Percentiles rank a stretch among this genome's conserved stretches.
Evolutionary conservation across 30 jellyfish, hydroid and myxozoan species (phyloP).

Genomic region (Cassiopea xamachana): DNA sequence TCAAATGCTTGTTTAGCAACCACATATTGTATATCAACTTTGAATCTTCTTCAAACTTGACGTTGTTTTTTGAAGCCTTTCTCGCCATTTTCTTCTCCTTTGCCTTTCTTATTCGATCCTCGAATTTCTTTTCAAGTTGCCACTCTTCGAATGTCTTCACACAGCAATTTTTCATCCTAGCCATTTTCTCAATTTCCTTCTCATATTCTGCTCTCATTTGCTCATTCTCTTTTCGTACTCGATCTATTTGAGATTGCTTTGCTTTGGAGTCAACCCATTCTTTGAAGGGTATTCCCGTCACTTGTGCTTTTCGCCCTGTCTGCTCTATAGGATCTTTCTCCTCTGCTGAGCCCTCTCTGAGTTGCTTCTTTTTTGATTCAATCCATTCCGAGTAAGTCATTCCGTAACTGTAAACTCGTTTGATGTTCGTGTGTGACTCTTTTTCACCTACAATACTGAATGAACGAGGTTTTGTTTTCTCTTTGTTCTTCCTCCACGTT

Average conservation of each 20-base stretch:
- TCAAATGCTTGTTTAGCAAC: constrained; percentile 58
- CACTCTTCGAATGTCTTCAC: constrained; percentile 82
- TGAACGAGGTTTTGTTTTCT: constrained; percentile 48
- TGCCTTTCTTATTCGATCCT: constrained; percentile 33
- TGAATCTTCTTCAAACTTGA: constrained; percentile 60
- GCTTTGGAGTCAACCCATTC: constrained; percentile 51
- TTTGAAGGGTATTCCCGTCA: constrained; percentile 54
- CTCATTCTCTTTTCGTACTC: constrained; percentile 45
- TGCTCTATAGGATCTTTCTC: background rate
- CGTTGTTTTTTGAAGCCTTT: background rate
- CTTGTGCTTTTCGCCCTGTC: background rate
- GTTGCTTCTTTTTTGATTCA: constrained; percentile 33
- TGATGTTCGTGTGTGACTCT: background rate
- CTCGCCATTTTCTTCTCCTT: constrained; percentile 36
- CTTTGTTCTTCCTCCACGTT: constrained; percentile 44
- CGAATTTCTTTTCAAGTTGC: constrained; percentile 58
- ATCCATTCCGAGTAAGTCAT: constrained; percentile 53
- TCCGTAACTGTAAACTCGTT: constrained; percentile 59
- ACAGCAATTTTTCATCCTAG: constrained; percentile 13
- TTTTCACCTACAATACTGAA: constrained; percentile 21
- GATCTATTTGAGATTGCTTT: constrained; percentile 53
- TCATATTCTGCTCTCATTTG: constrained; percentile 31
- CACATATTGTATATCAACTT: constrained; percentile 64
- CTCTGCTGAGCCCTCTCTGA: background rate
- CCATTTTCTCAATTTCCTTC: constrained; percentile 33